These are phyloP conservation scores for Drosophila navojoa DNA, from an alignment of 1,140 invertebrate genomes.

Conservation along the genomic window DNA sequence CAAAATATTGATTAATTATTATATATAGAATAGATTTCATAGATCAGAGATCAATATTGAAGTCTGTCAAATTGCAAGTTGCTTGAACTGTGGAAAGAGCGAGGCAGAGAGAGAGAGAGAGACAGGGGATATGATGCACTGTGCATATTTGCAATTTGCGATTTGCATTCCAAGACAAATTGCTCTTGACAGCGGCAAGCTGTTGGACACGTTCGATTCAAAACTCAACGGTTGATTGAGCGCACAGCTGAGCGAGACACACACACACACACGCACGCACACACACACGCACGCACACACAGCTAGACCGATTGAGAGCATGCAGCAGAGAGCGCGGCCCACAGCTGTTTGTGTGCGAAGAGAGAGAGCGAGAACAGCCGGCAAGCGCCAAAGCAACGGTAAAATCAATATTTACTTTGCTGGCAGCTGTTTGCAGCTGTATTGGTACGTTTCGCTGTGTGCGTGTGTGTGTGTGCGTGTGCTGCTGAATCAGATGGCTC, in stretches of 20 bases:
- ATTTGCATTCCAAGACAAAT: constrained; percentile 29
- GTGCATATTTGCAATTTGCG: constrained; percentile 7
- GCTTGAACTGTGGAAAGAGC: constrained; percentile 2
- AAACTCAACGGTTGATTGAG: constrained; percentile 61
- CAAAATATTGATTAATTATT: neutral
- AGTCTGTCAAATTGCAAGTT: too few species aligned
- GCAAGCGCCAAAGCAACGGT: constrained; percentile 41
- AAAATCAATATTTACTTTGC: constrained; percentile 67
- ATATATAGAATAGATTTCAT: too few species aligned
- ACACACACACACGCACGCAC: constrained; percentile 21
- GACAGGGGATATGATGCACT: too few species aligned
- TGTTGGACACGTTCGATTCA: constrained; percentile 29
- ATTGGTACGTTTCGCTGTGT: constrained; percentile 6
- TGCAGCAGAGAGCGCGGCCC: constrained; percentile 7
- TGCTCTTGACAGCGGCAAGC: constrained; percentile 18
- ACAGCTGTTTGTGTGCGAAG: constrained; percentile 35
- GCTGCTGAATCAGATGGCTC: constrained; percentile 61
- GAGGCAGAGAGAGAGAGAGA: too few species aligned
- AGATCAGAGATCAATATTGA: neutral
- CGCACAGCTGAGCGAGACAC: constrained; percentile 64
- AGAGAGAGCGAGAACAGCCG: constrained; percentile 44
- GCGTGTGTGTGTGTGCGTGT: constrained; percentile 1
- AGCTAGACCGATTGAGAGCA: neutral
- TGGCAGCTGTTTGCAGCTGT: constrained; percentile 59
- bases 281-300: constrained; percentile 21